Base-by-base conservation (phyloP, 2,888 invertebrate species). In the Mimumesa dahlbomi region DNA sequence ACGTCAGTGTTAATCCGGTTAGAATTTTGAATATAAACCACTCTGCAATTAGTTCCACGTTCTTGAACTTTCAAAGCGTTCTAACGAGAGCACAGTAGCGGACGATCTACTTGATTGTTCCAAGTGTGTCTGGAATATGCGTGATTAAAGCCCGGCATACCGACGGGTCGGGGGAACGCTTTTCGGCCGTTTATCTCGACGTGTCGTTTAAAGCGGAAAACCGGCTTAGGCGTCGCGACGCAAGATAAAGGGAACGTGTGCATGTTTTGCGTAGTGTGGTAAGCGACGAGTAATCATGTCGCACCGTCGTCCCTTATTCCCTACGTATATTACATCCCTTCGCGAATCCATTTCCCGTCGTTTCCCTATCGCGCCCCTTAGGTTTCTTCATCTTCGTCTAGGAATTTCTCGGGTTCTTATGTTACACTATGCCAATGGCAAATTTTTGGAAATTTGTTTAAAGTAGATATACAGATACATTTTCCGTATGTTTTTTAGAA, bases 211-310 rank as follows among this genome's bases (percentile, higher is more conserved):
- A 73, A 79, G 59, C 45, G 69, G 57, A 50, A 70, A 75, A 67
- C 66, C 76, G 56, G 73, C 79, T 76, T 70, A 73, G 73, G 69
- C 43, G 49, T 49, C 61, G 56, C 19, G 25, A 34, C 38, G 38
- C 38, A 52, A 73, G 79, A 76, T 81, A 81, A 81, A 70, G 69
- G 69, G 29, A 36, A 45, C 53, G 54, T 43, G 63, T 68, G 59
- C 68, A 68, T 71, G 75, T 79, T 79, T 68, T 45, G 72, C 74
- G 62, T 71, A 43, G 63, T 68, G 56, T 21, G 61, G 36, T 46
- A 58, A 45, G 62, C 40, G n/a, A n/a, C 67, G 70, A 65, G 77
- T 77, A 81, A 81, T 81, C 79, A 53, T 75, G 76, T 64, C 64
- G 64, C 61, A 62, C 62, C 45, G 48, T 67, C 49, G 46, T 52